Evolutionary conservation across 1,140 invertebrate species (phyloP), one percentile per base, ranked within the genome.

Genomic region (Hyposmocoma kahamanoa): DNA sequence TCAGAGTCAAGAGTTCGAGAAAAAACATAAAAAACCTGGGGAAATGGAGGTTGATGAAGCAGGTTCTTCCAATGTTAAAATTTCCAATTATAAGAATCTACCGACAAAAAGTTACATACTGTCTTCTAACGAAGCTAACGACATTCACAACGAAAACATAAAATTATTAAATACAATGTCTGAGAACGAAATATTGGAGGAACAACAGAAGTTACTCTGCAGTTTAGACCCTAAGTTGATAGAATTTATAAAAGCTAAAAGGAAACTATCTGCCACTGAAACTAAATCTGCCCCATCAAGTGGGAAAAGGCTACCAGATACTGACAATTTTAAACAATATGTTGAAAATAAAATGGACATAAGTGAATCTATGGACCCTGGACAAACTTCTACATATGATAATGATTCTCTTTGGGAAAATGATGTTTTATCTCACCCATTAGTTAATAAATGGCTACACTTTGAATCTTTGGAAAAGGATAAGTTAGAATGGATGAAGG

Each of bases 401-500:
- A 32, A 62, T 66, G 71, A 66, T 72, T 72, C 53, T 39, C 60
- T 89, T 48, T 85, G 84, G 63, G 86, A 89, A 1, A 74, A 88
- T 50, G 89, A 92, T 56, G 75, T 94, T 22, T 64, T 93, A 9
- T 87, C 88, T 34, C 86, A 88, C 70, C 89, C 89, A 42, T 83
- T 89, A 49, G 67, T 90, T 1, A 89, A 91, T 47, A 90, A 92
- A 20, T 97, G 94, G 93, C 58, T 96, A 0, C 89, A 96, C 68
- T 97, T 97, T 90, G 90, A 95, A 75, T 86, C 88, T 22, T 66
- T 96, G 32, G 96, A 97, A 77, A 88, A 89, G 54, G 93, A 94
- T 57, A 97, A 97, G 79, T 73, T 97, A 3, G 90, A 92, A 57
- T 97, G 96, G 96, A 94, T 96, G 88, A 89, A 90, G 69, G 89